These are phyloP conservation scores for Phenacoccus solenopsis DNA, from an alignment of 1,140 invertebrate genomes.

Conservation along the genomic window DNA sequence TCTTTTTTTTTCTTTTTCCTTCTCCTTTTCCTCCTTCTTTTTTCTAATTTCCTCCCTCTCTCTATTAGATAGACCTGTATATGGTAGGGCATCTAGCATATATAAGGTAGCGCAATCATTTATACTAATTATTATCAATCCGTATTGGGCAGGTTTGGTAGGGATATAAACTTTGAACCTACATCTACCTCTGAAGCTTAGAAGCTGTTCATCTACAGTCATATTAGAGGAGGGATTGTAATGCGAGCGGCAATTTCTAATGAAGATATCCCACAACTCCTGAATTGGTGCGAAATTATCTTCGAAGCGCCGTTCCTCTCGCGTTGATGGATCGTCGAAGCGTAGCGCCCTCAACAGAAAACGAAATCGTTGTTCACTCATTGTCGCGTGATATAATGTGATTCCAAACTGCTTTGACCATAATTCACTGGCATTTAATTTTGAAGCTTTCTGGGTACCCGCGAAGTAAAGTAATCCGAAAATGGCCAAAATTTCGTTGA, in stretches of 20 bases:
- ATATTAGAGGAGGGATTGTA: slow-evolving; percentile 20
- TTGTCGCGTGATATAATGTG: neutral
- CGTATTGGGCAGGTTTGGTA: slow-evolving; percentile 30
- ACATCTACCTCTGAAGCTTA: slow-evolving; percentile 29
- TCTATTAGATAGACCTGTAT: no score
- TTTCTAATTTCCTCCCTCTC: no score
- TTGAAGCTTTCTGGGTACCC: neutral
- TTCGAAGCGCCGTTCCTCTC: neutral
- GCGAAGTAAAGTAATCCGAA: no score
- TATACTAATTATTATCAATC: slow-evolving; percentile 27
- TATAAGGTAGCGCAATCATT: slow-evolving; percentile 26
- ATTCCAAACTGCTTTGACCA: neutral
- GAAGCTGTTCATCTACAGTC: slow-evolving; percentile 27
- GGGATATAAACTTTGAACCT: slow-evolving; percentile 31
- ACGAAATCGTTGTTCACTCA: neutral
- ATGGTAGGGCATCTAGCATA: slow-evolving; percentile 26
- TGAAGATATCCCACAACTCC: slow-evolving; percentile 23
- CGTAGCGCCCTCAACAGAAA: neutral
- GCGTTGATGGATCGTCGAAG: neutral
- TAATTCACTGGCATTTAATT: neutral
- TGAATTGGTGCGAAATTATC: slow-evolving; percentile 22
- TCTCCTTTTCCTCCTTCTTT: no score
- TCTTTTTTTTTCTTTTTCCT: no score
- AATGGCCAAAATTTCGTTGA: no score
- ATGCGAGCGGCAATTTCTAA: slow-evolving; percentile 20